Percentiles rank a stretch among this genome's conserved stretches.
phyloP scores from a whole-genome alignment of 1,140 invertebrate species.

The Orchestia grillus region DNA sequence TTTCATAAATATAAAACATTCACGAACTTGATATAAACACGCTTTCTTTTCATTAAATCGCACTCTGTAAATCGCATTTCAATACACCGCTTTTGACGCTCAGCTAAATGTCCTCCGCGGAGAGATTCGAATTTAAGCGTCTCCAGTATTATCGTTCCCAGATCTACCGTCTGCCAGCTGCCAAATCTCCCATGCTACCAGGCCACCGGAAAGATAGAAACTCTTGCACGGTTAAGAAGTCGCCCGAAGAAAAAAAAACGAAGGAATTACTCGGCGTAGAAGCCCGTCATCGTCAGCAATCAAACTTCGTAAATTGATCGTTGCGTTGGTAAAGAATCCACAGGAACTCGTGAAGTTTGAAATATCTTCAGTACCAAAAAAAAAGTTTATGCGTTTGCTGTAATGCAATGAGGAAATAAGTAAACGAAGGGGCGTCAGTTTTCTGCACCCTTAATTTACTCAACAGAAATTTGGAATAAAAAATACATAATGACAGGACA shows the following conservation, averaged over 20 bases:
- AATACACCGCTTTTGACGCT: neutral
- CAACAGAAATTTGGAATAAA: neutral
- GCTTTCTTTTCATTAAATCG: neutral
- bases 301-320: neutral
- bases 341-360: neutral
- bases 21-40: neutral
- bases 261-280: neutral
- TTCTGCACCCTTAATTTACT: neutral
- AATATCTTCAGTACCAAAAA: neutral
- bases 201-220: neutral
- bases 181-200: neutral
- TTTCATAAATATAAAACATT: neutral
- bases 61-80: neutral
- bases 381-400: neutral
- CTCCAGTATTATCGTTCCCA: neutral
- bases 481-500: neutral
- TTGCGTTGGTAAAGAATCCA: neutral
- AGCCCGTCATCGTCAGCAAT: neutral
- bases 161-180: neutral
- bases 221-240: neutral
- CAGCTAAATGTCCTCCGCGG: neutral
- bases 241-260: too few species aligned
- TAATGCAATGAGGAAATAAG: neutral
- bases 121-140: neutral
- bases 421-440: neutral